Evolutionary conservation across 2,797 vertebrate genomes (phyloP).

Genomic region (Catharus ustulatus): DNA sequence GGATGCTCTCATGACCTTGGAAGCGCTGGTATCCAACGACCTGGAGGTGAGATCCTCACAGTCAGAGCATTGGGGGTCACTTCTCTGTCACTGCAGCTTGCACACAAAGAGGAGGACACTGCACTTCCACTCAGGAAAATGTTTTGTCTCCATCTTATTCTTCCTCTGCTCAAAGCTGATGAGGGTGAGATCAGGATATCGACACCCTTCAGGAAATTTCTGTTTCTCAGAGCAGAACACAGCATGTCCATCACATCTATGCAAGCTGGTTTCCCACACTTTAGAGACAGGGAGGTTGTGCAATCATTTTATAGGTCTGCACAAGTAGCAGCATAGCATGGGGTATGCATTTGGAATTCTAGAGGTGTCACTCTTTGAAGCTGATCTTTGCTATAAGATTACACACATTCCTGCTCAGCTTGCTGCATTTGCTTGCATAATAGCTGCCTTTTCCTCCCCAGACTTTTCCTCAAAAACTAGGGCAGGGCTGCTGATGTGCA

Average conservation of each 20-base stretch:
- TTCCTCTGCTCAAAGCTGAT: not conserved
- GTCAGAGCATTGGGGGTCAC: rapidly evolving
- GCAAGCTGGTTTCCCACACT: not conserved
- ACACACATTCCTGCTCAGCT: conserved; percentile 35
- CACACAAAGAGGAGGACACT: not conserved
- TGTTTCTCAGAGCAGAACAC: not conserved
- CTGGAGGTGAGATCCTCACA: conserved; percentile 81
- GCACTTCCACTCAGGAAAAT: not conserved
- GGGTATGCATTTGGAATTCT: conserved; percentile 21
- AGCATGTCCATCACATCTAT: not conserved
- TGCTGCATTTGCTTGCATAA: conserved; percentile 43
- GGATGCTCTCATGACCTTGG: conserved; percentile 80
- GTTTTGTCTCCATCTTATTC: not conserved
- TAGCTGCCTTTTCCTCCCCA: conserved; percentile 34
- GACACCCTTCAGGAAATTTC: not conserved
- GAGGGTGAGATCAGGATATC: not conserved
- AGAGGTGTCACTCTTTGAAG: conserved; percentile 42
- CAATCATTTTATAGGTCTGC: not conserved
- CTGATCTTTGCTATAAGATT: conserved; percentile 34
- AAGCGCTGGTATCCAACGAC: conserved; percentile 83
- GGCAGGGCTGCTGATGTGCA: conserved; percentile 34
- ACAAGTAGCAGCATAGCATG: not conserved
- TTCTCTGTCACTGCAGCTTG: not conserved
- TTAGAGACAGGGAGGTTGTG: not conserved
- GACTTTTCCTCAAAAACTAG: conserved; percentile 54